These are phyloP conservation scores for Silurus meridionalis DNA, from an alignment of 2,113 vertebrate species.

Conservation along the genomic window DNA sequence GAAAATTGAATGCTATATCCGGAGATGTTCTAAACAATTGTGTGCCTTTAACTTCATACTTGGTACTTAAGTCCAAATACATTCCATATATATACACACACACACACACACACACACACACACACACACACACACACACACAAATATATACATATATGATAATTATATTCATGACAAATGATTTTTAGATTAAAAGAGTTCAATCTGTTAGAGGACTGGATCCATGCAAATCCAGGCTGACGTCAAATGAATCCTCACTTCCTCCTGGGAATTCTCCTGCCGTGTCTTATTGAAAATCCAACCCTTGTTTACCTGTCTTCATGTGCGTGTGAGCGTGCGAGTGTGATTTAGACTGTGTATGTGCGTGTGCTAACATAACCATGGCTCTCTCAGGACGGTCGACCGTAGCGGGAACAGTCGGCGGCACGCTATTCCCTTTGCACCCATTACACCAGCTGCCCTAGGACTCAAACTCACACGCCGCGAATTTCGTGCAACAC, in stretches of 20 bases:
- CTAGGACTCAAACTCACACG: neutral
- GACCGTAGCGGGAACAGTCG: conserved; percentile 17
- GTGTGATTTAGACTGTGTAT: neutral
- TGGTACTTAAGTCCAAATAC: no score
- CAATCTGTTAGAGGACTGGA: neutral
- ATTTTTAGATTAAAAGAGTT: neutral
- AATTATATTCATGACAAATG: no score
- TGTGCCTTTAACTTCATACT: no score
- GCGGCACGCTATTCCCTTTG: conserved; percentile 46
- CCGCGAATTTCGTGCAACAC: neutral
- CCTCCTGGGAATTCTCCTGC: neutral
- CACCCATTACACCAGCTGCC: conserved; percentile 38
- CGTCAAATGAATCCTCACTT: neutral
- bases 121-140: no score
- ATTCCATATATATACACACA: no score
- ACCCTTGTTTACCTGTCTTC: conserved; percentile 8
- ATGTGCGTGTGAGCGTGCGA: neutral
- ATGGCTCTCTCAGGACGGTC: neutral
- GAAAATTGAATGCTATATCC: no score
- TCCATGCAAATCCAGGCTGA: neutral
- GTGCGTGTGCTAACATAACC: neutral
- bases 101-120: no score
- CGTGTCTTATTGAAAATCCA: neutral
- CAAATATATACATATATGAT: no score
- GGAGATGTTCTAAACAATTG: no score